Evolutionary conservation across 2,888 invertebrate genomes (phyloP), one percentile per base, ranked within the genome.

Genomic region (Epirrita christyi): DNA sequence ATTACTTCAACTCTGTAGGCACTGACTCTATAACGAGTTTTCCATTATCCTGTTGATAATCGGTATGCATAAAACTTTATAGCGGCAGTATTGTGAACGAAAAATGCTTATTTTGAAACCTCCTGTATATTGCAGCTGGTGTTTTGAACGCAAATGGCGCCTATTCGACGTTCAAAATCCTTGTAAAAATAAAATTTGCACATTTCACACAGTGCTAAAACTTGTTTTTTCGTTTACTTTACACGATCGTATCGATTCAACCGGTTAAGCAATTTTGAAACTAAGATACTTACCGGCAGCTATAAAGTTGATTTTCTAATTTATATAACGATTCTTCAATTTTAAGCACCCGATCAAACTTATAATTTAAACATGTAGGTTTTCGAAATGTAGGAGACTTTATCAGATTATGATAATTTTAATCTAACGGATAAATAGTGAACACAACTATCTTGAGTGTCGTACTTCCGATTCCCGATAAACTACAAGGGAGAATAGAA

Each of bases 171-270:
- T 37, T 38, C 56, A 49, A 61, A 55, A 13, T 37, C 49, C 48
- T 52, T 41, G 43, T 55, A 51, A 55, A 55, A 59, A 43, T 28
- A 15, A 41, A 55, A 51, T 60, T 55, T 47, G 51, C 57, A 59
- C 53, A 59, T 63, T 61, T 63, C 55, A 53, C 59, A 51, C 21
- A 43, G 59, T 59, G 59, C 43, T 54, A 60, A 53, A 61, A 60
- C 48, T 34, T 43, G 53, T 58, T 59, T 54, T 60, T 61, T 29
- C 32, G 10, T 38, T 11, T 10, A 53, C 15, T 11, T 40, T 21
- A 34, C 9, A 27, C 11, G 15, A 29, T 9, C 37, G 29, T 36
- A 13, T 6, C 6, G 37, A 37, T 51, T 45, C 32, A 55, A 55
- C 58, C 58, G 60, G 63, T 63, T 43, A 9, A 28, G 32, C 11